These are phyloP conservation scores for Lophura nycthemera DNA, from an alignment of 2,113 vertebrate genomes.

Conservation along the genomic window DNA sequence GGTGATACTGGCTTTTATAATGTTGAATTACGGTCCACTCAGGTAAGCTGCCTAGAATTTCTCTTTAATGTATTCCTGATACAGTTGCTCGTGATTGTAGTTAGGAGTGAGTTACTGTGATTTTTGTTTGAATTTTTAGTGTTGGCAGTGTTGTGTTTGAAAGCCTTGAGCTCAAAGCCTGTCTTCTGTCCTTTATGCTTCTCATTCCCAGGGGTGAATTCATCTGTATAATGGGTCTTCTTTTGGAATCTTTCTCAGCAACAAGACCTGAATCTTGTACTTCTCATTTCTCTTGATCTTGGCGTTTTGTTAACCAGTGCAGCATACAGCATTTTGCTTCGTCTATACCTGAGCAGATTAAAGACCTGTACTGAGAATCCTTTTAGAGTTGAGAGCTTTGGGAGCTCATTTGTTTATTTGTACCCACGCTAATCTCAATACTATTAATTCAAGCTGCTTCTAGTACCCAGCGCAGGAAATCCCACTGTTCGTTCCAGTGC, in stretches of 20 bases:
- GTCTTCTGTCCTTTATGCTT: background rate
- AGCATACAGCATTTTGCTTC: background rate
- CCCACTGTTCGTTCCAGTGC: background rate
- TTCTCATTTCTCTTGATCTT: background rate
- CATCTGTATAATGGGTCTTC: background rate
- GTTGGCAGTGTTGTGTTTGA: background rate
- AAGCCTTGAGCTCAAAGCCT: background rate
- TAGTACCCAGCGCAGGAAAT: background rate
- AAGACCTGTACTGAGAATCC: background rate
- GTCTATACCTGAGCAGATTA: background rate
- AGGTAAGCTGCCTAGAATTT: slow-evolving; percentile 79
- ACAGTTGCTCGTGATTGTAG: background rate
- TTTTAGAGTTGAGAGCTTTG: background rate
- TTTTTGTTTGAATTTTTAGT: background rate
- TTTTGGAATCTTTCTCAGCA: background rate
- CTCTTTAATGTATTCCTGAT: background rate
- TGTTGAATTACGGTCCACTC: slow-evolving; percentile 85
- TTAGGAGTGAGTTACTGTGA: background rate
- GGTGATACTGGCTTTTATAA: slow-evolving; percentile 87
- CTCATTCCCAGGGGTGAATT: background rate
- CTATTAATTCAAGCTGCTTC: background rate
- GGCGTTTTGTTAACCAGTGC: background rate
- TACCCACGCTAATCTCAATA: background rate
- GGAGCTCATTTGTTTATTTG: background rate
- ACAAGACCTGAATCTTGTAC: background rate